Evolutionary conservation across 2,797 vertebrate genomes (phyloP).

Genomic region (Echeneis naucrates): DNA sequence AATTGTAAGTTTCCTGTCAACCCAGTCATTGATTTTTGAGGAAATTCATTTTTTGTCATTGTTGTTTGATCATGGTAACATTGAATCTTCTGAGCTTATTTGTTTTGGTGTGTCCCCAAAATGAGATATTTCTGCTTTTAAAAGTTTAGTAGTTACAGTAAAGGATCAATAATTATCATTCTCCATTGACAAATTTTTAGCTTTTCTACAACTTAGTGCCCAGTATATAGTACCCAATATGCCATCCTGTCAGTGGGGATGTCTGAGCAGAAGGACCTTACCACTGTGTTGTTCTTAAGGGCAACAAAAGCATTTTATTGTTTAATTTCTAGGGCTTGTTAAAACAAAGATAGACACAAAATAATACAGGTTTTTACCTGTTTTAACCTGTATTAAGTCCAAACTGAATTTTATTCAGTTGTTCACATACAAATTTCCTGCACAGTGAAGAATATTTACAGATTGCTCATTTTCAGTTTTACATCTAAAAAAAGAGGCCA

Average conservation of each 20-base stretch:
- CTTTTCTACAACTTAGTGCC: not conserved
- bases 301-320: not conserved
- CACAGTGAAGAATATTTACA: not conserved
- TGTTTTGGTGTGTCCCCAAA: not conserved
- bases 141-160: not conserved
- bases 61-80: not conserved
- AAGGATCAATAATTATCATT: not conserved
- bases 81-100: not conserved
- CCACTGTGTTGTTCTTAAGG: not conserved
- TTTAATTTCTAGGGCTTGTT: not conserved
- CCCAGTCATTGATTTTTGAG: not conserved
- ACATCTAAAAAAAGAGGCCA: conserved; percentile 1
- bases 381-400: too few species aligned
- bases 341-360: not conserved
- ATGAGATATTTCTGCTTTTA: not conserved
- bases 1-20: conserved; percentile 1
- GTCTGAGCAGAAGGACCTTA: not conserved
- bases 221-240: not conserved
- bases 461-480: not conserved
- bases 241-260: not conserved
- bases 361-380: not conserved
- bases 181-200: not conserved
- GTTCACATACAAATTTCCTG: not conserved
- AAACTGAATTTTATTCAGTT: too few species aligned
- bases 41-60: conserved; percentile 4